Evolutionary conservation across 1,140 invertebrate species (phyloP).

Genomic region (Myzus persicae): DNA sequence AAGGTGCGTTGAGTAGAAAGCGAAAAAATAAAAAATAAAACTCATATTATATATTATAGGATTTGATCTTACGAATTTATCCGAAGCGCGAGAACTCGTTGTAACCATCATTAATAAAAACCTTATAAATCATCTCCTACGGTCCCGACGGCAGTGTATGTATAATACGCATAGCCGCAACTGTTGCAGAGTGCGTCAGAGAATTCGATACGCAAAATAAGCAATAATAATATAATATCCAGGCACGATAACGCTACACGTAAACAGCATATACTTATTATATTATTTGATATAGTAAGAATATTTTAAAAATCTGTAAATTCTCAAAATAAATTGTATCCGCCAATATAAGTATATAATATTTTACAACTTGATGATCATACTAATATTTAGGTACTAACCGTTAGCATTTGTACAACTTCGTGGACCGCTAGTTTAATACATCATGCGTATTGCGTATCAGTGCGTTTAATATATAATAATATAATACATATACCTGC

Average conservation of each 20-base stretch:
- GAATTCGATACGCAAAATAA: neutral
- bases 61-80: conserved; percentile 28
- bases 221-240: neutral
- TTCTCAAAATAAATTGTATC: neutral
- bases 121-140: neutral
- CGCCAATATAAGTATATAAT: too few relatives aligned
- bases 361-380: too few relatives aligned
- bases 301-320: neutral
- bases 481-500: neutral
- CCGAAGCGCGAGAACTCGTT: neutral
- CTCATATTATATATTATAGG: neutral
- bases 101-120: neutral
- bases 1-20: neutral
- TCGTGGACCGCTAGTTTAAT: neutral
- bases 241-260: neutral
- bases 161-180: neutral
- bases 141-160: neutral
- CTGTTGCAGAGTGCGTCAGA: neutral
- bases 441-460: neutral
- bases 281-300: neutral
- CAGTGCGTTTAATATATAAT: neutral
- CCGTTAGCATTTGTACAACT: too few relatives aligned
- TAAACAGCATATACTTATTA: too few relatives aligned
- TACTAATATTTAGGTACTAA: too few relatives aligned
- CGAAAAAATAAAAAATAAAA: neutral